Evolutionary conservation across 2,888 invertebrate genomes (phyloP), one percentile per base, ranked within the genome.

Genomic region (Trissolcus japonicus): DNA sequence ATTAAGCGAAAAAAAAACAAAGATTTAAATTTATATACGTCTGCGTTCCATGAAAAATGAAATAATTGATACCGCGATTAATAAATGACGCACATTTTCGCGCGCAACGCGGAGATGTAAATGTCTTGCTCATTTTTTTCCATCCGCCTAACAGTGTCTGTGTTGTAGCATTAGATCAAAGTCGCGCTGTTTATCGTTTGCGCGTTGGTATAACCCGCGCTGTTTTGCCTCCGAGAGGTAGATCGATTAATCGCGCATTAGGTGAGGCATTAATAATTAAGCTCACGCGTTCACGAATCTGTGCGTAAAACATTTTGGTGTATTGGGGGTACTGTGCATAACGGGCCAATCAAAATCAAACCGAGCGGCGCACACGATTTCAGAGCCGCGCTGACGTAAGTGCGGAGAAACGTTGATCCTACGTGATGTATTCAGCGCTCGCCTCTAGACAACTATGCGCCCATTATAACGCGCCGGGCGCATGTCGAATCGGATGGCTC

Each of bases 341-440:
- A 72, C 59, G 53, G 57, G 59, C 66, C 71, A 80, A 81, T 82
- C 78, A 79, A 79, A 82, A 80, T 80, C 76, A 76, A 76, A 50
- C 75, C 16, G 46, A 62, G 53, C 55, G 46, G 55, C 62, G 61
- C 76, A 69, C 79, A 79, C 80, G 69, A 80, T 83, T 80, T 79
- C 79, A 80, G 81, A 35, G 35, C 35, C 35, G 78, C 74, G 79
- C 72, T 81, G 85, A 85, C 83, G 83, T 82, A 82, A 84, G 83
- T 78, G 81, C 78, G 74, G 73, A 80, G 82, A 83, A 82, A 79
- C 80, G 82, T 83, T 83, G 83, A 84, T 85, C 83, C 82, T 76
- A 77, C 78, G 82, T 83, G 85, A 85, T 84, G 85, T 84, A 85
- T 85, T 81, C 80, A 76, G 79, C 75, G 75, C 53, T 73, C 51